A percentile compares a stretch with the other conserved stretches of the same genome.
Evolutionary conservation across 2,888 invertebrate genomes (phyloP).

Genomic region (Aphodius sticticus): DNA sequence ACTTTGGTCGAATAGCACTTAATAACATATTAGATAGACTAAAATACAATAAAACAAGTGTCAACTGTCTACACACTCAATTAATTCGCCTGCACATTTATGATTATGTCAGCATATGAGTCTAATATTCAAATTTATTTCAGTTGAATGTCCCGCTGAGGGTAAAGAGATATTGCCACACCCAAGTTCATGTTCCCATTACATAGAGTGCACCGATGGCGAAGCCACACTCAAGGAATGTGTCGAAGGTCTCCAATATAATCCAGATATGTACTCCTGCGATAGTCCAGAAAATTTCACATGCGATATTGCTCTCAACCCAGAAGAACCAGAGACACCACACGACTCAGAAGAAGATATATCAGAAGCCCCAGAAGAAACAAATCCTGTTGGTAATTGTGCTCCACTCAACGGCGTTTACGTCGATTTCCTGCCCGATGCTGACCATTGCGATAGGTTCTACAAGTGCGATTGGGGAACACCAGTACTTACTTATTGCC

Average conservation of each 20-base stretch:
- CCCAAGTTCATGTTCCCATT: conserved; percentile 24
- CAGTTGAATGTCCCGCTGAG: conserved; percentile 15
- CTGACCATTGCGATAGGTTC: conserved; percentile 30
- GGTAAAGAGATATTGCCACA: conserved; percentile 27
- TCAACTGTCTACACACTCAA: too few species aligned
- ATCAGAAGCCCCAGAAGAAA: background rate
- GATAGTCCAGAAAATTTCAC: conserved; percentile 19
- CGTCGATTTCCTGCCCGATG: conserved; percentile 29
- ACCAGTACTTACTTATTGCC: conserved; percentile 24
- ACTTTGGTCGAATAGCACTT: too few species aligned
- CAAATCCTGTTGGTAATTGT: background rate
- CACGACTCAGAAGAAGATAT: background rate
- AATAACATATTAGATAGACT: too few species aligned
- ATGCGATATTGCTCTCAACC: conserved; percentile 5
- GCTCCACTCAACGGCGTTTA: background rate
- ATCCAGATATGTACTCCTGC: conserved; percentile 18
- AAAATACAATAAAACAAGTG: too few species aligned
- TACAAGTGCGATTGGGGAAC: conserved; percentile 29
- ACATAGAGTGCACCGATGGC: conserved; percentile 23
- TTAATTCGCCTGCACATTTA: too few species aligned
- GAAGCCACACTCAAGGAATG: conserved; percentile 9
- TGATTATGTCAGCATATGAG: background rate
- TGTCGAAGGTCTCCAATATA: conserved; percentile 14
- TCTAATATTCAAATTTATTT: background rate
- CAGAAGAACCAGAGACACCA: background rate